These are phyloP conservation scores for Cydia fagiglandana DNA, from an alignment of 1,140 invertebrate genomes.

Conservation along the genomic window DNA sequence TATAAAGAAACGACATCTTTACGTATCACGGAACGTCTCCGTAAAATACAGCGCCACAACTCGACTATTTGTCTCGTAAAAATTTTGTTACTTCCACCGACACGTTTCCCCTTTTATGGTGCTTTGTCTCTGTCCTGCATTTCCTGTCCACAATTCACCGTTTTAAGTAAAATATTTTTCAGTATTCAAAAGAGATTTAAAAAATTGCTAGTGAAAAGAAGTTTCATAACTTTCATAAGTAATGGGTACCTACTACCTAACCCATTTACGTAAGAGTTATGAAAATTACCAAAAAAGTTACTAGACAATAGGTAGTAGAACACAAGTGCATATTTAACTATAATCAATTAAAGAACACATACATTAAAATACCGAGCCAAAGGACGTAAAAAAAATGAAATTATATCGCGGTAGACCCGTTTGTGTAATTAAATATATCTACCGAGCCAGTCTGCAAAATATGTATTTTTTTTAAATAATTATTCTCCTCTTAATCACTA, in stretches of 20 bases:
- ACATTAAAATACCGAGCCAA: no score
- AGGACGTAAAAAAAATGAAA: no score
- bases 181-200: not conserved
- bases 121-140: constrained; percentile 28
- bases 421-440: no score
- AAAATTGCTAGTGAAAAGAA: no score
- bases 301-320: no score
- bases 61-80: constrained; percentile 32
- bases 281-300: no score
- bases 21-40: constrained; percentile 10
- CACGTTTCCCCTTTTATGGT: constrained; percentile 31
- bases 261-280: no score
- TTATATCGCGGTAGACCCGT: no score
- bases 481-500: not conserved
- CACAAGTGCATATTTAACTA: no score
- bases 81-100: constrained; percentile 28
- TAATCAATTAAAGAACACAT: no score
- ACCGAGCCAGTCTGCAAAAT: not conserved
- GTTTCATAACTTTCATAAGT: no score
- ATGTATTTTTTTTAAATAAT: not conserved
- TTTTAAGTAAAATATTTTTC: not conserved
- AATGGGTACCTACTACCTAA: no score
- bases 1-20: constrained; percentile 24
- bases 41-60: constrained; percentile 17
- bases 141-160: constrained; percentile 14